These are phyloP conservation scores for Hypothenemus hampei DNA, from an alignment of 1,140 invertebrate genomes.

Conservation along the genomic window DNA sequence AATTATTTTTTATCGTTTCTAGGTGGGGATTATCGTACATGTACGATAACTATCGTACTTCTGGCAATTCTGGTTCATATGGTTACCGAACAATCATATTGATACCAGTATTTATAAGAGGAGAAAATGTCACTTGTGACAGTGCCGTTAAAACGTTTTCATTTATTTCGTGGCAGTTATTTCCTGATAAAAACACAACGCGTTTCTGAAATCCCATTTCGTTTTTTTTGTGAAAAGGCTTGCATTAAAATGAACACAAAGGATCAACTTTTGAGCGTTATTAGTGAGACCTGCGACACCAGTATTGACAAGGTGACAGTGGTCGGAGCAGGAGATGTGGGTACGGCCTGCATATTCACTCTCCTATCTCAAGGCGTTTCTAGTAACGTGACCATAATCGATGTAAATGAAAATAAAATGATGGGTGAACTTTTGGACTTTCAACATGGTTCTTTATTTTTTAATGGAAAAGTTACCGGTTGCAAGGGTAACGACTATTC, in stretches of 20 bases:
- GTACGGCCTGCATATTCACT: constrained; percentile 87
- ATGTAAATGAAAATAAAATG: constrained; percentile 74
- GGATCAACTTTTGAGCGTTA: constrained; percentile 7
- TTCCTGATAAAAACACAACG: too few species aligned
- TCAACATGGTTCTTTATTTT: constrained; percentile 54
- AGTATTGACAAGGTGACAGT: constrained; percentile 69
- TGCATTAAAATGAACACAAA: constrained; percentile 16
- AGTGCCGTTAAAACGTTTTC: too few species aligned
- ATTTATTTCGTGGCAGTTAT: too few species aligned
- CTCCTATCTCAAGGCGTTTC: constrained; percentile 77
- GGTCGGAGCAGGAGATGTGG: constrained; percentile 85
- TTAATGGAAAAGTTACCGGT: constrained; percentile 70
- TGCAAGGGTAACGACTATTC: constrained; percentile 67
- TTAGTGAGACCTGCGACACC: constrained; percentile 2
- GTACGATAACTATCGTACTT: too few species aligned
- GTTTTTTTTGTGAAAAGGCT: too few species aligned
- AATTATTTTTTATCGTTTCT: too few species aligned
- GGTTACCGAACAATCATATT: too few species aligned
- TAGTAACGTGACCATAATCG: constrained; percentile 74
- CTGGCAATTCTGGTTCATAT: too few species aligned
- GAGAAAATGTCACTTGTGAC: too few species aligned
- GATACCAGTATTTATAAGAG: too few species aligned
- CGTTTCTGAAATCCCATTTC: too few species aligned
- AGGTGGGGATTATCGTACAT: too few species aligned
- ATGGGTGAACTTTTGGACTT: constrained; percentile 80